phyloP scores from a whole-genome alignment of 2,888 invertebrate genomes.

The Lydus trimaculatus region DNA sequence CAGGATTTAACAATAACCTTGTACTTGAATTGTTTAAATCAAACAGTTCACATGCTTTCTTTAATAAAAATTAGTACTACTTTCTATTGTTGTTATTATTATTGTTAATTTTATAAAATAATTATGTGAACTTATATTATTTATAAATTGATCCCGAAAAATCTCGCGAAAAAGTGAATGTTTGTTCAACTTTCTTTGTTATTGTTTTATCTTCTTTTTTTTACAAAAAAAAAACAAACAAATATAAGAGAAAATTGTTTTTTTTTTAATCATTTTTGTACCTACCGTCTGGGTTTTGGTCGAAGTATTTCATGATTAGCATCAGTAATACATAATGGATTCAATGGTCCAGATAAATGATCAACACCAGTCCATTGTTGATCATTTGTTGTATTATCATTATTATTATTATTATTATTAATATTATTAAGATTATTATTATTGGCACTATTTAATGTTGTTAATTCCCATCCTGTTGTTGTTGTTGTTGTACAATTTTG shows the following conservation, averaged over 20 bases:
- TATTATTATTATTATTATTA: constrained; percentile 38
- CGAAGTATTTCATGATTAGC: constrained; percentile 85
- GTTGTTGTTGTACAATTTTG: constrained; percentile 43
- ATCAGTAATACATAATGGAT: constrained; percentile 72
- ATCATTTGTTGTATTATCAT: constrained; percentile 32
- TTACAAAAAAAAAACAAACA: no score
- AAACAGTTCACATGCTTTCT: constrained; percentile 34
- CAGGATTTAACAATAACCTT: constrained; percentile 19
- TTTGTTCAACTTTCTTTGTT: neutral
- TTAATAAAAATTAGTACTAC: constrained; percentile 29
- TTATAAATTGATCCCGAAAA: constrained; percentile 3
- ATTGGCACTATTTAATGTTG: constrained; percentile 45
- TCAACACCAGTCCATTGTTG: constrained; percentile 64
- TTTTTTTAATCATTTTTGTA: constrained; percentile 7
- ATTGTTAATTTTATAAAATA: constrained; percentile 24
- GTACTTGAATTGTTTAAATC: constrained; percentile 6
- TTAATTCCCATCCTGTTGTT: constrained; percentile 51
- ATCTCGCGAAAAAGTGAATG: constrained; percentile 20
- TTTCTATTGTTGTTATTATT: constrained; percentile 28
- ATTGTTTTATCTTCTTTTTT: no score
- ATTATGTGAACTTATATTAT: constrained; percentile 24
- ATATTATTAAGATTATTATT: constrained; percentile 37
- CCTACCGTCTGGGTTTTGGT: constrained; percentile 84
- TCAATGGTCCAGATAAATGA: constrained; percentile 68
- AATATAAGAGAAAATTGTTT: neutral